Evolutionary conservation across 2,113 vertebrate species (phyloP).

Genomic region (Dendrocopos noguchii): DNA sequence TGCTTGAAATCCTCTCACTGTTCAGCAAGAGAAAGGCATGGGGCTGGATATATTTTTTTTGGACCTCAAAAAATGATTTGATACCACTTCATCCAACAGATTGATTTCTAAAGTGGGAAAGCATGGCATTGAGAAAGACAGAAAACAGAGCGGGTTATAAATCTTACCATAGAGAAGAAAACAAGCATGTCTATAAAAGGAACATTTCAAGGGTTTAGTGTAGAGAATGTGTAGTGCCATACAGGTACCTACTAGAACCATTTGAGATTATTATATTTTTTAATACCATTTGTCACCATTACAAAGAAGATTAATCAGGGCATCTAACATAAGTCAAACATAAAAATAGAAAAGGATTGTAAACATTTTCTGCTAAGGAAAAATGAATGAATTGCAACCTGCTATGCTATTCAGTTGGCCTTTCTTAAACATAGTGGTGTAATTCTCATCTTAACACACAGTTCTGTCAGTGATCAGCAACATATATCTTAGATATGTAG

Average conservation of each 20-base stretch:
- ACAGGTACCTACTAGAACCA: not conserved
- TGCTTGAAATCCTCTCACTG: not conserved
- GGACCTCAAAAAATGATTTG: constrained; percentile 40
- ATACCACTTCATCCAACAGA: constrained; percentile 56
- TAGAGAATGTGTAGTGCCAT: not conserved
- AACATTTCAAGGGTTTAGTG: constrained; percentile 56
- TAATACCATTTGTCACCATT: not conserved
- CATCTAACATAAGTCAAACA: not conserved
- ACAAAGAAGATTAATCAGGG: not conserved
- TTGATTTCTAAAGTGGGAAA: constrained; percentile 66
- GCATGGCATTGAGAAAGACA: constrained; percentile 53
- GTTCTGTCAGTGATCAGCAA: not conserved
- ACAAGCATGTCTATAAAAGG: constrained; percentile 50
- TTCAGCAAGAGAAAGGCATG: constrained; percentile 15
- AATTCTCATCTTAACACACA: not conserved
- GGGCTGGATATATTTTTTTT: constrained; percentile 36
- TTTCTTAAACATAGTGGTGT: not conserved
- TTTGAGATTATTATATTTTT: not conserved
- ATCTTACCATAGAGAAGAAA: constrained; percentile 57
- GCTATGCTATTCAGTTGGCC: not conserved
- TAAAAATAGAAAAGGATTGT: not conserved
- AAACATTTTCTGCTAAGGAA: not conserved
- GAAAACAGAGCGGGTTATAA: constrained; percentile 50
- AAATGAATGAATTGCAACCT: not conserved
- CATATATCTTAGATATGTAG: not conserved